Percentiles rank a stretch among this genome's conserved stretches.
Conservation (phyloP, 2,797 vertebrate genomes). For the Chelmon rostratus region DNA sequence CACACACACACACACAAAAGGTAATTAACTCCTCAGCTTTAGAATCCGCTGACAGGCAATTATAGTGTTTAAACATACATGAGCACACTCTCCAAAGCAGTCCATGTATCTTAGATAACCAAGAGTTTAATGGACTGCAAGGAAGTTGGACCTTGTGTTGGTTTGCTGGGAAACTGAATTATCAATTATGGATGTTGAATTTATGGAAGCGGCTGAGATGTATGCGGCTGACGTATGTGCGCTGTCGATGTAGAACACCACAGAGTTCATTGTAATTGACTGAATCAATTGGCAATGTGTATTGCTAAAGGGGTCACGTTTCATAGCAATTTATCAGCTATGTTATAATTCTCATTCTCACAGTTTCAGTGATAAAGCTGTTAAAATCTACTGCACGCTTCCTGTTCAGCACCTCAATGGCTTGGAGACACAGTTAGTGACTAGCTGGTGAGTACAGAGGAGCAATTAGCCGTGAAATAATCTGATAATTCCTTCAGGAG, state of each 20-base stretch:
- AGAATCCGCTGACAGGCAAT: slow-evolving; percentile 63
- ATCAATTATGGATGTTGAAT: slow-evolving; percentile 40
- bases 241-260: neutral
- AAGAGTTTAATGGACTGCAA: slow-evolving; percentile 33
- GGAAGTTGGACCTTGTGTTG: slow-evolving; percentile 17
- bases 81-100: slow-evolving; percentile 29
- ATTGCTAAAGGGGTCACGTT: too few species aligned
- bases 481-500: neutral
- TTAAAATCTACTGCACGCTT: neutral
- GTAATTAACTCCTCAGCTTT: slow-evolving; percentile 67
- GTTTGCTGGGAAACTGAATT: slow-evolving; percentile 30
- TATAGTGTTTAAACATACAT: slow-evolving; percentile 67
- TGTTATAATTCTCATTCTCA: neutral
- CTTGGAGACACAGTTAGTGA: neutral
- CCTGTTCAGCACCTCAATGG: neutral
- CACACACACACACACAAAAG: slow-evolving; percentile 10
- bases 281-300: neutral
- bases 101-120: slow-evolving; percentile 19
- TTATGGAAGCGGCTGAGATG: neutral
- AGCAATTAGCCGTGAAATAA: neutral
- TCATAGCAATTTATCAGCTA: too few species aligned
- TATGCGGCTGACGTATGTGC: neutral
- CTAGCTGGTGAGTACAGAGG: neutral
- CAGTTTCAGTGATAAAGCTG: neutral
- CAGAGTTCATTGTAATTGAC: neutral